phyloP scores from a whole-genome alignment of 23 tunicate genomes.

The Trididemnum nubilum region DNA sequence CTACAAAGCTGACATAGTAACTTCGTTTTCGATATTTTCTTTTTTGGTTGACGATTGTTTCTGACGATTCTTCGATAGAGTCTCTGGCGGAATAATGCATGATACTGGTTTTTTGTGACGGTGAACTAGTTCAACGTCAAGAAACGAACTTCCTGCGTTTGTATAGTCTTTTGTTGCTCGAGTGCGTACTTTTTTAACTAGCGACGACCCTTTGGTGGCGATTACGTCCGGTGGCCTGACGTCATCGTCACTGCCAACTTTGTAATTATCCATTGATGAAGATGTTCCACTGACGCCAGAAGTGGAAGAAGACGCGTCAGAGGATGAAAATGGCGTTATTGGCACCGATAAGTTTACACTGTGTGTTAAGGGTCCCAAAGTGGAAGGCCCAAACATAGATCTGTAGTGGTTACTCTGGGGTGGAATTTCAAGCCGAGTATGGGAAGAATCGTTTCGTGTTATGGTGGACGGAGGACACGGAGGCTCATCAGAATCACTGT shows the following conservation, averaged over 20 bases:
- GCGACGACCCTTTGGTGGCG: not conserved
- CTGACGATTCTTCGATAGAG: not conserved
- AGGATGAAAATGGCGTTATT: conserved; percentile 41
- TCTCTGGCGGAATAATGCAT: not conserved
- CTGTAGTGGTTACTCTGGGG: not conserved
- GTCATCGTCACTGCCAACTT: conserved; percentile 43
- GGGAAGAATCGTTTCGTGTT: not conserved
- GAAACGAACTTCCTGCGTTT: not conserved
- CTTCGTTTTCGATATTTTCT: too few species aligned
- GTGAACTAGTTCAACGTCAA: not conserved
- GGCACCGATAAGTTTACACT: conserved; percentile 30
- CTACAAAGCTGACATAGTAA: too few species aligned
- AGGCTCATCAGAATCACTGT: not conserved
- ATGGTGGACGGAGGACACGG: not conserved
- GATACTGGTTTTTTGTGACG: not conserved
- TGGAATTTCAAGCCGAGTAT: not conserved
- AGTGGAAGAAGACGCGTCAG: conserved; percentile 55
- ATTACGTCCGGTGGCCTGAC: conserved; percentile 10
- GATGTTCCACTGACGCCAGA: conserved; percentile 51
- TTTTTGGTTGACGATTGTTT: too few species aligned
- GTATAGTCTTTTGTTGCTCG: not conserved
- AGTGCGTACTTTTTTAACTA: not conserved
- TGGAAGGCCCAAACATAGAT: not conserved
- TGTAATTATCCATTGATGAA: conserved; percentile 26
- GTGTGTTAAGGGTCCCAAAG: not conserved